phyloP scores from a whole-genome alignment of 2,797 vertebrate genomes.

The Triplophysa bombifrons region DNA sequence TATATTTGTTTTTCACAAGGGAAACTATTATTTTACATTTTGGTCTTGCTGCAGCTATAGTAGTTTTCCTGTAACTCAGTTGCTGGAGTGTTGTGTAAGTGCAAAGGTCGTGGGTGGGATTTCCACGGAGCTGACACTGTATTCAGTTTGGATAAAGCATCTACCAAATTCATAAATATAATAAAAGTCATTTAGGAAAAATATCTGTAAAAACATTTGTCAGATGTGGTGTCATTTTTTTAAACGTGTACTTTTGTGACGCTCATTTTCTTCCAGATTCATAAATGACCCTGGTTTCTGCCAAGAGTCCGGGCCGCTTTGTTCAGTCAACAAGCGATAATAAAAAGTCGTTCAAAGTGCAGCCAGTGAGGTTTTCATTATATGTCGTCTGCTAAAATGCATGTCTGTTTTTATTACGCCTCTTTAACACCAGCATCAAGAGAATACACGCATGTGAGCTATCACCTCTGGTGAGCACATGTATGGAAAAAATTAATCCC shows the following conservation, averaged over 20 bases:
- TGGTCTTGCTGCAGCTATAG: too few relatives aligned
- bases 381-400: conserved; percentile 49
- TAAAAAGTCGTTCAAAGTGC: conserved; percentile 54
- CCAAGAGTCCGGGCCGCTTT: conserved; percentile 44
- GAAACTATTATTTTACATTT: too few relatives aligned
- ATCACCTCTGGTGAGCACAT: conserved; percentile 46
- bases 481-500: conserved; percentile 42
- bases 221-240: conserved; percentile 46
- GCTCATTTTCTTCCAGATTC: conserved; percentile 27
- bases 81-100: too few relatives aligned
- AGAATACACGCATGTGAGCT: conserved; percentile 25
- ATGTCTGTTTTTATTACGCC: conserved; percentile 52
- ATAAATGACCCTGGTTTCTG: conserved; percentile 42
- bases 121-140: too few relatives aligned
- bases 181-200: background rate
- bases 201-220: conserved; percentile 24
- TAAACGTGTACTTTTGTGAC: conserved; percentile 37
- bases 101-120: too few relatives aligned
- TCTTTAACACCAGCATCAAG: conserved; percentile 58
- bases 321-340: conserved; percentile 50
- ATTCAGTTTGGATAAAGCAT: too few relatives aligned
- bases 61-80: too few relatives aligned
- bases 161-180: too few relatives aligned
- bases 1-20: too few relatives aligned
- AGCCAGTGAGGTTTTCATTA: conserved; percentile 56